Evolutionary conservation across 2,113 vertebrate species (phyloP).

Genomic region (Muntiacus muntjak): DNA sequence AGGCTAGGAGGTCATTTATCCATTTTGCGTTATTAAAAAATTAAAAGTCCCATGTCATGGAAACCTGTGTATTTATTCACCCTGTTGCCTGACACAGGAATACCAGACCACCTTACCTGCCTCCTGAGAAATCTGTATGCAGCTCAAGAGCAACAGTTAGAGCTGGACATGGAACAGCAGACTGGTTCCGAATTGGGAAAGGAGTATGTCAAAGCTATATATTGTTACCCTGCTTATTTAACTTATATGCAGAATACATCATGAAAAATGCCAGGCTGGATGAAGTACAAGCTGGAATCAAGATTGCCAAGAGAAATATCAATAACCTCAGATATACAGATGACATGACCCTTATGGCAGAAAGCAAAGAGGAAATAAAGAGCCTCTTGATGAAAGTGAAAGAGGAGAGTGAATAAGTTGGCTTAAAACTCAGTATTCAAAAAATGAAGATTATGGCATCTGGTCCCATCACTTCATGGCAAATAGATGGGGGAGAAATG

Average conservation of each 20-base stretch:
- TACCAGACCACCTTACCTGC: not conserved
- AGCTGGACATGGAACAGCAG: not conserved
- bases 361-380: not conserved
- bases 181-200: not conserved
- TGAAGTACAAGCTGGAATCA: not conserved
- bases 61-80: not conserved
- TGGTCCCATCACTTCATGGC: not conserved
- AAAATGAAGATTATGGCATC: not conserved
- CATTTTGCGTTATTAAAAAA: not conserved
- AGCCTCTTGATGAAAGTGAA: not conserved
- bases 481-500: not conserved
- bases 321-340: not conserved
- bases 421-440: not conserved
- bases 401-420: not conserved
- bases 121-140: not conserved
- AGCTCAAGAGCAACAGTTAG: not conserved
- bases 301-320: not conserved
- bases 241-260: not conserved
- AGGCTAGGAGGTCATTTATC: not conserved
- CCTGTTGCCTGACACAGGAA: not conserved
- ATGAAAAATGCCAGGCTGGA: not conserved
- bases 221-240: not conserved
- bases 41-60: not conserved
- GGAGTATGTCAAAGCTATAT: not conserved
- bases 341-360: not conserved